Conservation (phyloP, 2,113 vertebrate genomes). For the Chroicocephalus ridibundus region DNA sequence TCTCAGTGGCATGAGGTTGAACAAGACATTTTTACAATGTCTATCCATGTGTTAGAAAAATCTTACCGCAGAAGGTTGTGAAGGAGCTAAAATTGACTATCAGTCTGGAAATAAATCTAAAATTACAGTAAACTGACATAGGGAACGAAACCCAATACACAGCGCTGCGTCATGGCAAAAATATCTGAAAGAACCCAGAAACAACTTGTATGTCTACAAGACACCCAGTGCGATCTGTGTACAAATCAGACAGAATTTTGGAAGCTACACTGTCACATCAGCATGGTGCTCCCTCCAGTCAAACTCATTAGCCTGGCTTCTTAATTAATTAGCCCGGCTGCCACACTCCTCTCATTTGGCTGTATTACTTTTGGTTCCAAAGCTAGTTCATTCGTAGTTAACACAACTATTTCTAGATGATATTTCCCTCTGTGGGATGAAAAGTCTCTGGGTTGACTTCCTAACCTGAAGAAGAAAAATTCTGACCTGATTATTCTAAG, state of each 20-base stretch:
- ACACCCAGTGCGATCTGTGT: neutral
- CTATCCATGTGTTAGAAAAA: neutral
- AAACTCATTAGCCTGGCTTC: slow-evolving; percentile 13
- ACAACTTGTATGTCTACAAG: neutral
- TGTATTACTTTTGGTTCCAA: neutral
- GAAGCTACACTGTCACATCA: neutral
- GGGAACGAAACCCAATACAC: neutral
- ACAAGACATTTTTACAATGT: neutral
- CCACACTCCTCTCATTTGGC: neutral
- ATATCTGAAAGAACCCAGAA: neutral
- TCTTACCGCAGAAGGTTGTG: neutral
- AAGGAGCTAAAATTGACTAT: neutral
- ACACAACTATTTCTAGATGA: neutral
- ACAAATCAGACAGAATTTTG: neutral
- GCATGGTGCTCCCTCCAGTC: neutral
- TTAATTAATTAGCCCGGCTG: slow-evolving; percentile 1
- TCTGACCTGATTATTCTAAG: neutral
- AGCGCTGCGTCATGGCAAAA: neutral
- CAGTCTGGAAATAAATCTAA: neutral
- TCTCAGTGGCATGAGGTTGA: neutral
- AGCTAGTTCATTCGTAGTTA: neutral
- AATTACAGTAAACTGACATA: neutral
- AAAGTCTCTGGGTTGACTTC: neutral
- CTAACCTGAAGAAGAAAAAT: neutral
- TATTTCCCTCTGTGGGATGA: neutral